A percentile compares a stretch with the other conserved stretches of the same genome.
These are phyloP conservation scores for Arizona elegans DNA, from an alignment of 2,113 vertebrate genomes.

Conservation along the genomic window DNA sequence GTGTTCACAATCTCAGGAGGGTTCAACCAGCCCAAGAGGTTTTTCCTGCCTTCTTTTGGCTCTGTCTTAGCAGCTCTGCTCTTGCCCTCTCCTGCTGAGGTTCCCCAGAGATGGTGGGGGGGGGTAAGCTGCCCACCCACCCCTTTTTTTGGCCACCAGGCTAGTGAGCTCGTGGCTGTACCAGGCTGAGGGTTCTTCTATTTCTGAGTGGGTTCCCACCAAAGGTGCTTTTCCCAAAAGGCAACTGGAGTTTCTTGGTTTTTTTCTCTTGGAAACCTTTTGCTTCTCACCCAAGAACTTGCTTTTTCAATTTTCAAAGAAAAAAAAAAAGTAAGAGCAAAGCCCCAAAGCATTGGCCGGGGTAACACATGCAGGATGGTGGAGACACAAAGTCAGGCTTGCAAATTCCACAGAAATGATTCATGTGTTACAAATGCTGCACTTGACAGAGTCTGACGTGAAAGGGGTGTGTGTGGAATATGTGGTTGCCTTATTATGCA, in stretches of 20 bases:
- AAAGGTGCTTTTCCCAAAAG: not conserved
- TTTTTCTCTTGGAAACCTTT: not conserved
- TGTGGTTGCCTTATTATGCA: not conserved
- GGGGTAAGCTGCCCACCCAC: not conserved
- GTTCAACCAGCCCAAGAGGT: too few relatives aligned
- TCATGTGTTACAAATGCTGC: not conserved
- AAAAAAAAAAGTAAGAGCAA: not conserved
- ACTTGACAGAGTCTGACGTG: not conserved
- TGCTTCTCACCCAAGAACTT: not conserved
- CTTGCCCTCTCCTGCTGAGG: not conserved
- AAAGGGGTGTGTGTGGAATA: not conserved
- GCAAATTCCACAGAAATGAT: not conserved
- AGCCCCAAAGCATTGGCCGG: not conserved
- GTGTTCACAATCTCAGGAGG: not conserved
- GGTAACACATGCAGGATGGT: not conserved
- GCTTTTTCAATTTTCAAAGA: not conserved
- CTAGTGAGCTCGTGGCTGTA: not conserved
- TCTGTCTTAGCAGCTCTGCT: not conserved
- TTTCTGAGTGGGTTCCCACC: not conserved
- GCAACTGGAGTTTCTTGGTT: not conserved
- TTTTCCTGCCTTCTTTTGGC: not conserved
- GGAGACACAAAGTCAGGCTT: not conserved
- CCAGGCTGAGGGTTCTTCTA: accelerated
- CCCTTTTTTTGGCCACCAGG: not conserved
- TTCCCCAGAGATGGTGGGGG: not conserved